Conservation (phyloP, 2,113 vertebrate genomes). For the Indicator maculatus region DNA sequence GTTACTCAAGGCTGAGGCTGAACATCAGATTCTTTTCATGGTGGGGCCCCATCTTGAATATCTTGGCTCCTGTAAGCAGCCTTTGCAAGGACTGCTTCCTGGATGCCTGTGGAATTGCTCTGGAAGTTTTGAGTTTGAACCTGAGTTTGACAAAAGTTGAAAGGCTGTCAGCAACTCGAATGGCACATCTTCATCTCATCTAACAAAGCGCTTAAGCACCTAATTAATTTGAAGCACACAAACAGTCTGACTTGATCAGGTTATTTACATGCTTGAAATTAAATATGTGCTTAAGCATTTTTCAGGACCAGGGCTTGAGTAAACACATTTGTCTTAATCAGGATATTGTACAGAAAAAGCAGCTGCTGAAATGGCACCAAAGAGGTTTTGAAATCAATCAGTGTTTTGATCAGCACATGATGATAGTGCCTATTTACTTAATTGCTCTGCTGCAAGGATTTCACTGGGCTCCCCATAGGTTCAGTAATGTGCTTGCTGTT, state of each 20-base stretch:
- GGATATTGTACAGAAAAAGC: slow-evolving; percentile 2
- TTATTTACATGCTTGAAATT: slow-evolving; percentile 45
- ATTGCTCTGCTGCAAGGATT: neutral
- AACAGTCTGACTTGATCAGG: neutral
- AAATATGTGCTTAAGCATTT: slow-evolving; percentile 55
- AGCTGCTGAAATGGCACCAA: slow-evolving; percentile 6
- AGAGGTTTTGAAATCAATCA: slow-evolving; percentile 21
- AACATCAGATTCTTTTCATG: neutral
- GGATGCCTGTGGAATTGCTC: neutral
- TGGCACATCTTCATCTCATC: neutral
- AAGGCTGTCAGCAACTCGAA: neutral
- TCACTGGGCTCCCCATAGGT: neutral
- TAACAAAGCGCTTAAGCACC: slow-evolving; percentile 1
- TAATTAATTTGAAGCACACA: slow-evolving; percentile 29
- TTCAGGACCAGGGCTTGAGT: neutral
- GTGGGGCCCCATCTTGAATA: neutral
- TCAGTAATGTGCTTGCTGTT: neutral
- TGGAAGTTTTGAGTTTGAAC: neutral
- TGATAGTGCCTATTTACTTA: neutral
- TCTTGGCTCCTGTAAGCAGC: neutral
- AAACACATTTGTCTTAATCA: slow-evolving; percentile 19
- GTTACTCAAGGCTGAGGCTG: neutral
- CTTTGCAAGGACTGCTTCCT: neutral
- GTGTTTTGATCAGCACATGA: slow-evolving; percentile 16
- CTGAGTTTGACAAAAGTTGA: neutral